Conservation (phyloP, 2,888 invertebrate genomes). For the Ecliptopera silaceata region DNA sequence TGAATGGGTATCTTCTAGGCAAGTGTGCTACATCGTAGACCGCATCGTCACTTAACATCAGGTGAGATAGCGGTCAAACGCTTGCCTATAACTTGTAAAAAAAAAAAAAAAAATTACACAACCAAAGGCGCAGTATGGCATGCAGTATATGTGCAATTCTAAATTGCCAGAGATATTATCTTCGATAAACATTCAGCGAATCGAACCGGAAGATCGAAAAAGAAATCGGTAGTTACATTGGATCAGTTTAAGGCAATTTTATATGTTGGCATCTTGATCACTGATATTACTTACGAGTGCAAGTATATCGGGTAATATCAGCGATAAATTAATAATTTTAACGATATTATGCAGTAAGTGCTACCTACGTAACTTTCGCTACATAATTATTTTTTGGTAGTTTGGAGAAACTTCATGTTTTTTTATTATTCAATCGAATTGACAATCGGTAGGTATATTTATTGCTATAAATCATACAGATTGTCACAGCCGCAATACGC, state of each 20-base stretch:
- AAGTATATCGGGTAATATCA: conserved; percentile 24
- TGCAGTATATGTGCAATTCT: conserved; percentile 37
- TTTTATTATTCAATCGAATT: background rate
- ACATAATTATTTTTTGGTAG: conserved; percentile 7
- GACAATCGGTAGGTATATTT: background rate
- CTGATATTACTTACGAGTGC: background rate
- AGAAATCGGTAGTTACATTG: conserved; percentile 63
- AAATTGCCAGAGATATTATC: conserved; percentile 49
- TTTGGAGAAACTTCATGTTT: conserved; percentile 9
- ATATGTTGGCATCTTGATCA: conserved; percentile 52
- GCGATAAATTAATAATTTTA: conserved; percentile 45
- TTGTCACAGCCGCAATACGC: background rate
- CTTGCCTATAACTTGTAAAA: too few relatives aligned
- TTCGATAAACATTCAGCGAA: conserved; percentile 59
- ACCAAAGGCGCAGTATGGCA: too few relatives aligned
- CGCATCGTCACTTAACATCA: too few relatives aligned
- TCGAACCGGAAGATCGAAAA: conserved; percentile 67
- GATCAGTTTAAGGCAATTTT: conserved; percentile 58
- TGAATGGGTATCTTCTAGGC: conserved; percentile 20
- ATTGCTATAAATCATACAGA: too few relatives aligned
- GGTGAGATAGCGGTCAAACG: too few relatives aligned
- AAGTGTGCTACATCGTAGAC: too few relatives aligned
- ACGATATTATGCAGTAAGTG: conserved; percentile 24
- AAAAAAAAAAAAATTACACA: conserved; percentile 50
- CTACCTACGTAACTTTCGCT: conserved; percentile 29